Evolutionary conservation across 1,140 invertebrate species (phyloP), one percentile per base, ranked within the genome.

Genomic region (Apis cerana): DNA sequence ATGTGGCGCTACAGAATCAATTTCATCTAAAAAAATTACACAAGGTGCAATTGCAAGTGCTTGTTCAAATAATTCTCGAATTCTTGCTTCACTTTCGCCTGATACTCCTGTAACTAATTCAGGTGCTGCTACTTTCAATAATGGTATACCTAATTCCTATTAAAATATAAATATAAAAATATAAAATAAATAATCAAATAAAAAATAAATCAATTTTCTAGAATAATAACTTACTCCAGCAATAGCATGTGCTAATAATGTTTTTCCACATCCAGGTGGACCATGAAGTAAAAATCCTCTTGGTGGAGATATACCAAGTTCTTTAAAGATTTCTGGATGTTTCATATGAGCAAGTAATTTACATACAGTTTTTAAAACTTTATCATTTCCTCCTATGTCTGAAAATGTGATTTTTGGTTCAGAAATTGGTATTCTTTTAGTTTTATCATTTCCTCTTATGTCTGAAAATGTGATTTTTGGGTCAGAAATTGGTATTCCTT

Each of bases 71-170:
- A 99, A 91, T 82, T 98, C 97, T 80, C 98, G 95, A 75, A 99
- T 98, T 86, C 98, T 96, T 89, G 98, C 97, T 94, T 99, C 99
- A 19, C 98, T 99, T 92, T 99, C 98, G 0, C 99, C 99, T 5
- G 98, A 99, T 85, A 99, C 96, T 21, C 99, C 98, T n/a, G 97
- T 97, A 50, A 99, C 96, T 64, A 99, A 92, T 94, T 99, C 98
- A 7, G 99, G 98, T 0, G 97, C 97, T 65, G 97, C 96, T 10
- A 99, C 96, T 94, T 97, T 97, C 17, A 99, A 91, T 43, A 99
- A 92, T 1, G 98, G 97, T 72, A 99, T 90, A 79, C 94, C 91
- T 64, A 97, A 87, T 94, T 97, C 96, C 95, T 96, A 59, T 21
- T 71, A 15, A n/a, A n/a, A n/a, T n/a, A n/a, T n/a, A n/a, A n/a